Evolutionary conservation across 1,140 invertebrate genomes (phyloP).

Genomic region (Streblospio benedicti): DNA sequence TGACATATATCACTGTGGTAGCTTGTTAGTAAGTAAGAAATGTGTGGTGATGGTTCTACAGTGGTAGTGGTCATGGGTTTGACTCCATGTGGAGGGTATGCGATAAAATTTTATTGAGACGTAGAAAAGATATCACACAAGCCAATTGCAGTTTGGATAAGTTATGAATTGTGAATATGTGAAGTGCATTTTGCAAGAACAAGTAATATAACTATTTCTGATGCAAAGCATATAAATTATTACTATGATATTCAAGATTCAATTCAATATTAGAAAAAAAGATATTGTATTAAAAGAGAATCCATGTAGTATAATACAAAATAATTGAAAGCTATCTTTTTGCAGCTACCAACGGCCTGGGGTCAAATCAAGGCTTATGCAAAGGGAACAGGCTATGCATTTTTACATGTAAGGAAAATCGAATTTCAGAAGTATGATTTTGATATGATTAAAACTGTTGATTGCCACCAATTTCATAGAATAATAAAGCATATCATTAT

Average conservation of each 20-base stretch:
- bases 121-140: neutral
- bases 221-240: neutral
- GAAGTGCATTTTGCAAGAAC: too few species aligned
- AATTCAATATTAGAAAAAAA: constrained; percentile 1
- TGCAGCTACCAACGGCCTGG: constrained; percentile 1
- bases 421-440: too few species aligned
- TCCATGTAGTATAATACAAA: too few species aligned
- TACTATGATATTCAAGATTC: neutral
- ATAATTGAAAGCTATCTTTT: too few species aligned
- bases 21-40: neutral
- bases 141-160: neutral
- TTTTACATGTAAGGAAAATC: constrained; percentile 6
- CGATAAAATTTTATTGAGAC: too few species aligned
- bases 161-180: neutral
- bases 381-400: constrained; percentile 13
- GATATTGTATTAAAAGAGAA: neutral
- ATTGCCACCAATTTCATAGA: too few species aligned
- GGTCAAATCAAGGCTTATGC: constrained; percentile 5
- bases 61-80: too few species aligned
- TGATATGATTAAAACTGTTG: too few species aligned
- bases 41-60: neutral
- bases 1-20: too few species aligned
- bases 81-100: too few species aligned
- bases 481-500: too few species aligned
- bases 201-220: neutral